These are phyloP conservation scores for Tetramorium bicarinatum DNA, from an alignment of 2,888 invertebrate species.

Conservation along the genomic window DNA sequence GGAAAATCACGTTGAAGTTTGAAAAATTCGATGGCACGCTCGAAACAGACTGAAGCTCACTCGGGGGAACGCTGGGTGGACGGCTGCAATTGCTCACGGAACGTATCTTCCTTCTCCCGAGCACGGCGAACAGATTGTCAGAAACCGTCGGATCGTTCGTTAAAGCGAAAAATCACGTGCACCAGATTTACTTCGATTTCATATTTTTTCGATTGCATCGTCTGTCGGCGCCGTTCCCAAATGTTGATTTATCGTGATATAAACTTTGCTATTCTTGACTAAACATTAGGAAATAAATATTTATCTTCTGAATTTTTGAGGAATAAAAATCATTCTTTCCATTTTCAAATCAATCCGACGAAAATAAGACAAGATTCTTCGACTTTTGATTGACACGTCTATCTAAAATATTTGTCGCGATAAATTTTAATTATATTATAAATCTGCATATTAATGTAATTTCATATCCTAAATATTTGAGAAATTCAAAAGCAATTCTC, in stretches of 20 bases:
- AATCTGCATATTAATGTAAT: background rate
- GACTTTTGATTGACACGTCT: background rate
- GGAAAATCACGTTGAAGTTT: constrained; percentile 67
- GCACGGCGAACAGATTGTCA: constrained; percentile 46
- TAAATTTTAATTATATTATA: constrained; percentile 13
- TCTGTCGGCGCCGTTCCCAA: background rate
- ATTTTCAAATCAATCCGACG: background rate
- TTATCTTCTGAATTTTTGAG: background rate
- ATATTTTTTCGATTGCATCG: constrained; percentile 38
- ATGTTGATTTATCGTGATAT: constrained; percentile 29
- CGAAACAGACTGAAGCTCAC: constrained; percentile 61
- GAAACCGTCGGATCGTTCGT: constrained; percentile 59
- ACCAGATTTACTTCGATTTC: constrained; percentile 49
- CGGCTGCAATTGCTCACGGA: constrained; percentile 61
- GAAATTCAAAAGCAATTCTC: constrained; percentile 43
- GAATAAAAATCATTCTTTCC: background rate
- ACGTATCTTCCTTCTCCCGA: constrained; percentile 43
- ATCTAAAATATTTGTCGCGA: background rate
- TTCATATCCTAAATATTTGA: constrained; percentile 52
- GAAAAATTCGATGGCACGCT: constrained; percentile 63
- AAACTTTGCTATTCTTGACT: constrained; percentile 20
- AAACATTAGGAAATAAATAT: constrained; percentile 23
- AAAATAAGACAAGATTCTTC: background rate
- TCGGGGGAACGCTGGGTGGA: constrained; percentile 55
- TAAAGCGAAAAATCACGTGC: constrained; percentile 48